Base-by-base conservation (phyloP, 2,797 vertebrate genomes). In the Pseudochirops corinnae region DNA sequence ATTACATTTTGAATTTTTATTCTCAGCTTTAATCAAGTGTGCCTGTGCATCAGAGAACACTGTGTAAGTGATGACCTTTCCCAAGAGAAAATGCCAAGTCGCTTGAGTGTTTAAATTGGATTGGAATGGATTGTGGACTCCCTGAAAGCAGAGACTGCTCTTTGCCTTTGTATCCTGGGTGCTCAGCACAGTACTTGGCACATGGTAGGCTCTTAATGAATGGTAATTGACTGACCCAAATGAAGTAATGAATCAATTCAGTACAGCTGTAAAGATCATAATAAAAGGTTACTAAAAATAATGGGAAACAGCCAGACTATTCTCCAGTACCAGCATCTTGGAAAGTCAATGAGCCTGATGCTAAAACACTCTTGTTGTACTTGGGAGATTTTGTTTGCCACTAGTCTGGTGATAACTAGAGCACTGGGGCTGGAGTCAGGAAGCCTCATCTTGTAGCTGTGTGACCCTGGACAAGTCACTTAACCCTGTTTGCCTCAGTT, bases 41-140 rank as follows among this genome's bases (percentile, higher is more conserved):
- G 96, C 95, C 90, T 0, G 0, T 92, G 96, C 96, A 98, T 60
- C 92, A 5, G 58, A 62, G 95, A 97, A 39, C 90, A 39, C 46
- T 94, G 96, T 11, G 2, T 28, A 82, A 58, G 10, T 62, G 0
- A 28, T 96, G 96, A 97, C 93, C 97, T 97, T 97, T 96, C 94
- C 16, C 31, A 56, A 92, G 91, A 94, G 56, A 95, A 93, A 93
- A 53, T 0, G 57, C 33, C 58, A 56, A 57, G 53, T 12, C 31
- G 1, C 55, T 95, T 91, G 90, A 91, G 26, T 95, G 31, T 93
- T 46, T 97, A 93, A 96, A 92, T 90, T 55, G 82, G 94, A 5
- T 82, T 82, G 74, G 18, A 82, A 16, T 82, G 21, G 21, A 82
- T 82, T 46, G 21, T 46, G 74, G 24, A 46, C 74, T 82, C 39